Evolutionary conservation across 2,888 invertebrate genomes (phyloP).

Genomic region (Meiosimyza decipiens): DNA sequence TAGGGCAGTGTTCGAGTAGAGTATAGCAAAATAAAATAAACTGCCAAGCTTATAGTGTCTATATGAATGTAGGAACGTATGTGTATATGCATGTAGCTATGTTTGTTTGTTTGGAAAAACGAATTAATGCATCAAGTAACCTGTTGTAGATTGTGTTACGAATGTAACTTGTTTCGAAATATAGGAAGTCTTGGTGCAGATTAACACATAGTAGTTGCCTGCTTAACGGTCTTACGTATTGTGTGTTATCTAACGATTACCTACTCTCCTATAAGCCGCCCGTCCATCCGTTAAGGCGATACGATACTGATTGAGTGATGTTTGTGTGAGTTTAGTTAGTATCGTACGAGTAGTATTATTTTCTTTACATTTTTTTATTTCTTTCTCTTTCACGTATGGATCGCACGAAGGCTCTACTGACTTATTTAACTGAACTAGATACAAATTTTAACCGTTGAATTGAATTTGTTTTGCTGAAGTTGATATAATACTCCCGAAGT

Average conservation of each 20-base stretch:
- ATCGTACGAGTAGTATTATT: not conserved
- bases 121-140: conserved; percentile 49
- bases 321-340: not conserved
- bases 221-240: conserved; percentile 49
- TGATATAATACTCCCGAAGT: too few relatives aligned
- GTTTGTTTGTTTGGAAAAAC: conserved; percentile 28
- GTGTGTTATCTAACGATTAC: conserved; percentile 49
- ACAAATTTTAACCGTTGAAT: not conserved
- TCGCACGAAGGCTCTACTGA: conserved; percentile 3
- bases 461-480: too few relatives aligned
- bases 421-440: conserved; percentile 22
- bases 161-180: conserved; percentile 66
- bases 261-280: conserved; percentile 29
- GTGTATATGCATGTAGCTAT: conserved; percentile 34
- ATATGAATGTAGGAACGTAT: conserved; percentile 26
- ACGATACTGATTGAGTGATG: too few relatives aligned
- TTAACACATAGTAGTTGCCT: conserved; percentile 30
- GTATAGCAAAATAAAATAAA: conserved; percentile 12
- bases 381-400: not conserved
- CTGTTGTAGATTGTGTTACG: conserved; percentile 63
- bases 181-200: conserved; percentile 58
- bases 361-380: conserved; percentile 2
- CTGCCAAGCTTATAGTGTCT: not conserved
- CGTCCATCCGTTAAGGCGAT: conserved; percentile 6
- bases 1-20: conserved; percentile 16